Percentiles rank a stretch among this genome's conserved stretches.
These are phyloP conservation scores for Zaprionus taronus DNA, from an alignment of 1,140 invertebrate genomes.

Conservation along the genomic window DNA sequence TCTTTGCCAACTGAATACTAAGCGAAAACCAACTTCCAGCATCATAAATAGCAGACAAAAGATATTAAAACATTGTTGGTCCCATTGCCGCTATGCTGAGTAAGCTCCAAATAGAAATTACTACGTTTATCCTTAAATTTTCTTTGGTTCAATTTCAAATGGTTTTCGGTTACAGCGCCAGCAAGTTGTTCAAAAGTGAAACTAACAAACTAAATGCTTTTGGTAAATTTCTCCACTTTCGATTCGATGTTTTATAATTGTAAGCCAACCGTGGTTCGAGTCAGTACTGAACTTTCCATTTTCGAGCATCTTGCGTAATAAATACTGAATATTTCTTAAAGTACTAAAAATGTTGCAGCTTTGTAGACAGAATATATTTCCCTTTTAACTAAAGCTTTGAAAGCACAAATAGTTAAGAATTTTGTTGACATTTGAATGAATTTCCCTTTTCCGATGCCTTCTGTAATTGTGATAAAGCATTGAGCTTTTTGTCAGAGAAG, in stretches of 20 bases:
- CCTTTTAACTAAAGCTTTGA: neutral
- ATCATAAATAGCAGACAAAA: conserved; percentile 32
- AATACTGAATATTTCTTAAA: neutral
- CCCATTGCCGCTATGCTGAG: conserved; percentile 2
- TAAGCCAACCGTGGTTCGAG: neutral
- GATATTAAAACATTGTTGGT: neutral
- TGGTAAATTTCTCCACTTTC: neutral
- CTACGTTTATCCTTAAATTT: neutral
- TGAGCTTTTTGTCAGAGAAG: neutral
- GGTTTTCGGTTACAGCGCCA: neutral
- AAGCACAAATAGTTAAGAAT: neutral
- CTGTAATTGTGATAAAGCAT: neutral
- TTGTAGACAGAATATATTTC: too few relatives aligned
- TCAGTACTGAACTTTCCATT: neutral
- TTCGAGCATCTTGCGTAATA: neutral
- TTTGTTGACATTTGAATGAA: neutral
- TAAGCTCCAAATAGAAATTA: conserved; percentile 15
- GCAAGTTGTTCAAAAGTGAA: neutral
- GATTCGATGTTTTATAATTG: neutral
- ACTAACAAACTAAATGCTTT: neutral
- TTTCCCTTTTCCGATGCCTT: neutral
- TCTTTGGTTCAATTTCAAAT: neutral
- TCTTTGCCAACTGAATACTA: conserved; percentile 16
- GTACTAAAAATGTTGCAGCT: neutral
- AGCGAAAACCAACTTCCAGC: conserved; percentile 23